Percentiles rank a stretch among this genome's conserved stretches.
Evolutionary conservation across 2,797 vertebrate genomes (phyloP).

Genomic region (Neosilurus hyrtlii): DNA sequence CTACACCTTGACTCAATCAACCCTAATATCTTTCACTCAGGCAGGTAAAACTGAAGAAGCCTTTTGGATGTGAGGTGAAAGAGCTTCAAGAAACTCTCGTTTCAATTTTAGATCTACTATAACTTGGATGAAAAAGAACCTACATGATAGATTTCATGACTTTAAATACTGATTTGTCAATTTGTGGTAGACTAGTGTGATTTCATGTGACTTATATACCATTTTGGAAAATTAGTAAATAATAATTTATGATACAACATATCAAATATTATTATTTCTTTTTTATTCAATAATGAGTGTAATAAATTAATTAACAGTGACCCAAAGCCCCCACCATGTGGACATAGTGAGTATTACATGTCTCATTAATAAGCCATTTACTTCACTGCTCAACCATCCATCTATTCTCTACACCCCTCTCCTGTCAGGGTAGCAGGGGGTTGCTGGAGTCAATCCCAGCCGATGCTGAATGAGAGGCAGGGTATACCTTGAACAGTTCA

Average conservation of each 20-base stretch:
- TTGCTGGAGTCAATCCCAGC: no score
- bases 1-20: no score
- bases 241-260: not conserved
- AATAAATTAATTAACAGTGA: slow-evolving; percentile 22
- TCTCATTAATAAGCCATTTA: slow-evolving; percentile 5
- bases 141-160: not conserved
- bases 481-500: no score
- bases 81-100: no score
- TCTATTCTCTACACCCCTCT: not conserved
- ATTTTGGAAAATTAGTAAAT: not conserved
- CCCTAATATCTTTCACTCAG: no score
- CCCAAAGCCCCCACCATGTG: slow-evolving; percentile 51
- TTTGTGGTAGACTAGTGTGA: not conserved
- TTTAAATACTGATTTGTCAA: not conserved
- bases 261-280: not conserved
- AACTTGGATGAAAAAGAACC: no score
- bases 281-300: not conserved
- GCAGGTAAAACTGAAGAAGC: no score
- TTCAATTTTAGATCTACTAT: no score
- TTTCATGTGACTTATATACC: not conserved
- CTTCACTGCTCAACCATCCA: not conserved
- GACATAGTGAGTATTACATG: slow-evolving; percentile 43
- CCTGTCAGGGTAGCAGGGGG: no score
- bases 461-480: no score
- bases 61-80: no score